Conservation (phyloP, 2,888 invertebrate genomes). For the Branchipolynoe longqiensis region DNA sequence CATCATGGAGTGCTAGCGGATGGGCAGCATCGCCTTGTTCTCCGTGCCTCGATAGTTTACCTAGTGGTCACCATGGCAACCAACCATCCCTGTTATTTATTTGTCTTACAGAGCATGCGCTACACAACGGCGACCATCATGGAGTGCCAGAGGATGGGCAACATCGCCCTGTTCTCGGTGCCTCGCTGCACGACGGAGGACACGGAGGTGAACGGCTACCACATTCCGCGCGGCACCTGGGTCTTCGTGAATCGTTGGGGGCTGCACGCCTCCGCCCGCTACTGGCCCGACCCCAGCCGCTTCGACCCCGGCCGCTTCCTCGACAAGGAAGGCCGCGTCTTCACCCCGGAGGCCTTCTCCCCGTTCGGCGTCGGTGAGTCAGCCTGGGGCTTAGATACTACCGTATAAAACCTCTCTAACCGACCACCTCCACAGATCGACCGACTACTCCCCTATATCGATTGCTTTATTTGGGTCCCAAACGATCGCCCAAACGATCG, state of each 20-base stretch:
- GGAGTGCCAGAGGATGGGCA: constrained; percentile 68
- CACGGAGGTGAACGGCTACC: constrained; percentile 64
- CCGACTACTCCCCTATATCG: no score
- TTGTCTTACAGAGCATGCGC: constrained; percentile 60
- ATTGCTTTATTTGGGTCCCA: no score
- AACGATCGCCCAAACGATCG: no score
- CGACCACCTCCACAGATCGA: no score
- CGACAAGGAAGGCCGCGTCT: constrained; percentile 59
- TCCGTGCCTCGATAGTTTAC: no score
- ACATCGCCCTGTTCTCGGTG: constrained; percentile 68
- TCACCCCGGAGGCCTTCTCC: constrained; percentile 63
- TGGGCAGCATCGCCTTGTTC: constrained; percentile 67
- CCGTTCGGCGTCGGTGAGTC: constrained; percentile 68
- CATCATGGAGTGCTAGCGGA: constrained; percentile 67
- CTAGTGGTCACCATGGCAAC: no score
- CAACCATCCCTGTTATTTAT: no score
- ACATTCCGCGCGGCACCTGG: constrained; percentile 68
- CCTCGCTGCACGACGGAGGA: constrained; percentile 65
- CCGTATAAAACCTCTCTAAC: no score
- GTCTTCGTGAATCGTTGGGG: constrained; percentile 68
- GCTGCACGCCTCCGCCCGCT: constrained; percentile 61
- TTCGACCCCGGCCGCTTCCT: constrained; percentile 66
- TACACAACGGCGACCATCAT: constrained; percentile 67
- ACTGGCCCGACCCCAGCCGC: constrained; percentile 64
- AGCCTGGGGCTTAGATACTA: no score